Percentiles rank a stretch among this genome's conserved stretches.
Evolutionary conservation across 2,113 vertebrate species (phyloP).

Genomic region (Oreochromis spilurus): DNA sequence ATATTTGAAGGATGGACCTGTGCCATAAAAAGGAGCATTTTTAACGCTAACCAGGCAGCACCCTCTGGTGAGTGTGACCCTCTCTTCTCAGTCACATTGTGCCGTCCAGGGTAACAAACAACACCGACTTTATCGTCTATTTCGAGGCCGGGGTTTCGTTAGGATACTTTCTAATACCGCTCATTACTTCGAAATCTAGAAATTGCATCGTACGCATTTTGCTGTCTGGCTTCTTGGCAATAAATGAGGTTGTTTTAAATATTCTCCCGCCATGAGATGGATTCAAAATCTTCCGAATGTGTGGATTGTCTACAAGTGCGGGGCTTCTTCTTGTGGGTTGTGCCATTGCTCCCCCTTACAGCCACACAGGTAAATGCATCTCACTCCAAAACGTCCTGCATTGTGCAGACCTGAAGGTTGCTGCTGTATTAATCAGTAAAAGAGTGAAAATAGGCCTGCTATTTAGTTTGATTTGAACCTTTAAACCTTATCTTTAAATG

Average conservation of each 20-base stretch:
- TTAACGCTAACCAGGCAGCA: neutral
- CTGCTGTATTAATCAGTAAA: neutral
- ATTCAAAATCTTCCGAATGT: neutral
- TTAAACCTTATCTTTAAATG: neutral
- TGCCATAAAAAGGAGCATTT: neutral
- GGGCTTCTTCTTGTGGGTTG: neutral
- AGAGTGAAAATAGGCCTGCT: neutral
- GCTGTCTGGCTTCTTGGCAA: neutral
- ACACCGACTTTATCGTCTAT: neutral
- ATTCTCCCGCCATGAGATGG: neutral
- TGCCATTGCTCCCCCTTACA: constrained; percentile 35
- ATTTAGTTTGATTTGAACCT: neutral
- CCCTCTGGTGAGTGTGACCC: neutral
- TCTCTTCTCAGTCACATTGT: neutral
- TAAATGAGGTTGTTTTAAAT: neutral
- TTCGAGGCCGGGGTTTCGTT: neutral
- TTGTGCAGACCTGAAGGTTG: neutral
- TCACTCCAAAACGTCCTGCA: neutral
- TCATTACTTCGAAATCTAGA: neutral
- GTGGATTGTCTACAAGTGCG: neutral
- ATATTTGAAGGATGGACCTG: neutral
- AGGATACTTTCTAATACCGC: neutral
- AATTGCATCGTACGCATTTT: neutral
- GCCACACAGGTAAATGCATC: neutral
- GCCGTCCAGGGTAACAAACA: neutral